Base-by-base conservation (phyloP, 2,888 invertebrate genomes). In the Xylota segnis region DNA sequence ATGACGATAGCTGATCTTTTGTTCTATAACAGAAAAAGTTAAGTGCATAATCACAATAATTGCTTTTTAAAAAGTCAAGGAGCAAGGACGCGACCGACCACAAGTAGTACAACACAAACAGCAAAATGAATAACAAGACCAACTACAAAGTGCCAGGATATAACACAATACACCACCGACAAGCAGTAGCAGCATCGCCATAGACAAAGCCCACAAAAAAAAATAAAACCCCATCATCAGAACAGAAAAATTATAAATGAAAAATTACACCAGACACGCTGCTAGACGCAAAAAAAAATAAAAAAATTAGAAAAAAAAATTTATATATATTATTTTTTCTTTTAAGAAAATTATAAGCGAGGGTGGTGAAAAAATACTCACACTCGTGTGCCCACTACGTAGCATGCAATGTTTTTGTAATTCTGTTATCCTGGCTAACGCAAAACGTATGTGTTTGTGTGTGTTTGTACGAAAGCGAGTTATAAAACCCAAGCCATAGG, bases 1-100 rank as follows among this genome's bases (percentile, higher is more conserved):
- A 76, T 18, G 14, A 29, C 16, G 29, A 77, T 43, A 68, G 14
- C 54, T 66, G 47, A 72, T 75, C 81, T 66, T 84, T 81, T 71
- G 47, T 81, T 71, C 23, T 54, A 54, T 34, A 87, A 75, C 45
- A 78, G 32, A 71, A 71, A 72, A 78, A 86, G 66, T 63, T 87
- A 82, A 84, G 79, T 88, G 87, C 87, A 87, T 87, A 88, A 84
- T 87, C 84, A 75, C 56, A 70, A 87, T 87, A 87, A 87, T 88
- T 88, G 81, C 37, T 93, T 87, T 87, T 87, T 78, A 74, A 93
- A 89, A 88, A 82, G 84, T 88, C 75, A 81, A 87, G 83, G 65
- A 87, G 75, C 74, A 76, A 81, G 75, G 58, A 75, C 83, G 56
- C 77, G 65, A 79, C 71, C 70, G 65, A 79, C 71, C 70, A 61